Evolutionary conservation across 2,797 vertebrate genomes (phyloP).

Genomic region (Pachyuromys duprasi): DNA sequence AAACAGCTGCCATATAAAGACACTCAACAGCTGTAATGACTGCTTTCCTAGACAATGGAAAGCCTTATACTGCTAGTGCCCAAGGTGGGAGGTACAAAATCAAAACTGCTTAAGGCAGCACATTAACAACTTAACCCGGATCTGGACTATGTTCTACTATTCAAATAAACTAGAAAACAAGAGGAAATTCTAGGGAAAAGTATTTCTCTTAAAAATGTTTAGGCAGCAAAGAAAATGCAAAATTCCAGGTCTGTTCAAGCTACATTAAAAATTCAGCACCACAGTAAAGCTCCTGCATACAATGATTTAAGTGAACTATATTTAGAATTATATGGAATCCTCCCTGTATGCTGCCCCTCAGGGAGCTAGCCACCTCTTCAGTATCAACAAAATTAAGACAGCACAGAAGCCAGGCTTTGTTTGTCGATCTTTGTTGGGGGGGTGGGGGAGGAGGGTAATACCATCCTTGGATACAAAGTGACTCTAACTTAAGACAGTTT

Average conservation of each 20-base stretch:
- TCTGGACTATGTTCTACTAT: neutral
- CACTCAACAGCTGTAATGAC: neutral
- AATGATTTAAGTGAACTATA: slow-evolving; percentile 30
- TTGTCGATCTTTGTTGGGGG: neutral
- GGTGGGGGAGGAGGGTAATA: too few species aligned
- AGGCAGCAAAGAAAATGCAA: slow-evolving; percentile 53
- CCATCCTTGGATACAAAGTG: neutral
- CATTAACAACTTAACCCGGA: slow-evolving; percentile 5
- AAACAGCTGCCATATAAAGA: slow-evolving; percentile 39
- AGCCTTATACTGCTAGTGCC: neutral
- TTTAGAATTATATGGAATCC: neutral
- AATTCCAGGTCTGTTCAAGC: slow-evolving; percentile 36
- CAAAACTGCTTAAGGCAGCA: slow-evolving; percentile 4
- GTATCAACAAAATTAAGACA: neutral
- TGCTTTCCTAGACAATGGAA: neutral
- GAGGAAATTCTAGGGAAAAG: slow-evolving; percentile 45
- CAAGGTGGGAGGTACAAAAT: neutral
- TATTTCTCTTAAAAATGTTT: slow-evolving; percentile 50
- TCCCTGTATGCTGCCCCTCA: neutral
- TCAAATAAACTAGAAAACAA: slow-evolving; percentile 40
- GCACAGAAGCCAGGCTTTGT: neutral
- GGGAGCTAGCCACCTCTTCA: neutral
- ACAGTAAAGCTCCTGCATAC: slow-evolving; percentile 8
- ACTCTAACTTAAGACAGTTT: neutral
- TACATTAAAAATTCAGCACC: slow-evolving; percentile 59